Evolutionary conservation across 1,140 invertebrate species (phyloP).

Genomic region (Andricus grossulariae): DNA sequence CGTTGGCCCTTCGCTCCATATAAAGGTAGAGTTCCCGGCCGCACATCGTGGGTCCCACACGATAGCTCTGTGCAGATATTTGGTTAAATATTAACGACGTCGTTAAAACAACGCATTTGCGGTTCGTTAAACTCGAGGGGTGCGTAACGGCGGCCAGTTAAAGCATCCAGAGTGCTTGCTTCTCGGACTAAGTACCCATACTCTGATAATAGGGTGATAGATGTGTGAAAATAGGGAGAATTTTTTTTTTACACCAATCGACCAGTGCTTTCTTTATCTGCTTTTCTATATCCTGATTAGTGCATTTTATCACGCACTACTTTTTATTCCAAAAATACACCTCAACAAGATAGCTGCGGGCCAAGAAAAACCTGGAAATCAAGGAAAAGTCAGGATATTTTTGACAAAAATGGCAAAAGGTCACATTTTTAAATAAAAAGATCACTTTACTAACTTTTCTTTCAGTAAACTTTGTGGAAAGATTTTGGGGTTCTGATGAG

Average conservation of each 20-base stretch:
- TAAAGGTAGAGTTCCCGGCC: slow-evolving; percentile 24
- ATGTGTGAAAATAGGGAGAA: slow-evolving; percentile 28
- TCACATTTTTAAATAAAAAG: too few relatives aligned
- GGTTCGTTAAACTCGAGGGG: slow-evolving; percentile 72
- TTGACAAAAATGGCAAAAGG: too few relatives aligned
- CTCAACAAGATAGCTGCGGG: too few relatives aligned
- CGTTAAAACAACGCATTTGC: slow-evolving; percentile 76
- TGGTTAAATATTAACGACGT: slow-evolving; percentile 76
- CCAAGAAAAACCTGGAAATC: too few relatives aligned
- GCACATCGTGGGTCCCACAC: slow-evolving; percentile 42
- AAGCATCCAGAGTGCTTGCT: slow-evolving; percentile 42
- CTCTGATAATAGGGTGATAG: slow-evolving; percentile 41
- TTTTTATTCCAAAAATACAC: too few relatives aligned
- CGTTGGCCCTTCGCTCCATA: background rate
- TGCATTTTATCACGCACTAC: too few relatives aligned
- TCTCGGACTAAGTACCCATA: slow-evolving; percentile 48
- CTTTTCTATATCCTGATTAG: too few relatives aligned
- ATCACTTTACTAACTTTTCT: too few relatives aligned
- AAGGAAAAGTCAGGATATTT: too few relatives aligned
- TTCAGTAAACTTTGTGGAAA: too few relatives aligned
- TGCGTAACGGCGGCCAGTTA: slow-evolving; percentile 64
- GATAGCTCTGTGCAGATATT: slow-evolving; percentile 62
- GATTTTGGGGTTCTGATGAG: too few relatives aligned
- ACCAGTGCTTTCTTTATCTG: too few relatives aligned
- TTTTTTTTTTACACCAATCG: background rate